Evolutionary conservation across 2,113 vertebrate genomes (phyloP).

Genomic region (Erythrocebus patas): DNA sequence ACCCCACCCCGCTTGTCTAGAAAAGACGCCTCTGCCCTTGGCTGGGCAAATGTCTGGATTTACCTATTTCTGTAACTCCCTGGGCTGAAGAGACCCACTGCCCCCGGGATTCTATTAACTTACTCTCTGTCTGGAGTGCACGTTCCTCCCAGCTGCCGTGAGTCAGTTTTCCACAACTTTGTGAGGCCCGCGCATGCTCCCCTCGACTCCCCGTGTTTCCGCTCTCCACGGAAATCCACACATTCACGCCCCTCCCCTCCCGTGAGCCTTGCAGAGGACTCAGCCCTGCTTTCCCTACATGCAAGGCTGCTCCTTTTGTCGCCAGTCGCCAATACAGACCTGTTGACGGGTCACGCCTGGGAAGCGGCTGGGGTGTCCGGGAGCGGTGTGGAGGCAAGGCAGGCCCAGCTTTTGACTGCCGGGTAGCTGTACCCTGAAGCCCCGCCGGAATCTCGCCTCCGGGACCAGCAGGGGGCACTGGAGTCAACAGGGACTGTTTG

Average conservation of each 20-base stretch:
- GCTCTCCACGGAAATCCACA: background rate
- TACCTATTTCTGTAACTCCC: too few species aligned
- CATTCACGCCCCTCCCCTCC: background rate
- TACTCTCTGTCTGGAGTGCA: rapidly evolving
- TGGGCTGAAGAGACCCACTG: too few species aligned
- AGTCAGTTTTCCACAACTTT: background rate
- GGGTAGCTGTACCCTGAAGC: background rate
- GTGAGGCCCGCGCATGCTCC: background rate
- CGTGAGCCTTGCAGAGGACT: background rate
- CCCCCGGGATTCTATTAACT: background rate
- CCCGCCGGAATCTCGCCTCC: rapidly evolving
- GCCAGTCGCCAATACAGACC: too few species aligned
- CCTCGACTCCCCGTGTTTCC: background rate
- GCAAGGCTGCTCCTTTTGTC: background rate
- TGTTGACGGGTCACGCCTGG: background rate
- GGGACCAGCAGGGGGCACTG: background rate
- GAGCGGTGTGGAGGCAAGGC: rapidly evolving
- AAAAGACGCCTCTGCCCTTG: background rate
- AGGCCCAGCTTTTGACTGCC: background rate
- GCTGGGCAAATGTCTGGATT: background rate
- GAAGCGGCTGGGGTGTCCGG: background rate
- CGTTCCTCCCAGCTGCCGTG: background rate
- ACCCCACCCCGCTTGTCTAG: background rate
- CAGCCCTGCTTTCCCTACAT: background rate
- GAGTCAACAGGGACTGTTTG: rapidly evolving